Evolutionary conservation across 2,113 vertebrate species (phyloP).

Genomic region (Coreoperca whiteheadi): DNA sequence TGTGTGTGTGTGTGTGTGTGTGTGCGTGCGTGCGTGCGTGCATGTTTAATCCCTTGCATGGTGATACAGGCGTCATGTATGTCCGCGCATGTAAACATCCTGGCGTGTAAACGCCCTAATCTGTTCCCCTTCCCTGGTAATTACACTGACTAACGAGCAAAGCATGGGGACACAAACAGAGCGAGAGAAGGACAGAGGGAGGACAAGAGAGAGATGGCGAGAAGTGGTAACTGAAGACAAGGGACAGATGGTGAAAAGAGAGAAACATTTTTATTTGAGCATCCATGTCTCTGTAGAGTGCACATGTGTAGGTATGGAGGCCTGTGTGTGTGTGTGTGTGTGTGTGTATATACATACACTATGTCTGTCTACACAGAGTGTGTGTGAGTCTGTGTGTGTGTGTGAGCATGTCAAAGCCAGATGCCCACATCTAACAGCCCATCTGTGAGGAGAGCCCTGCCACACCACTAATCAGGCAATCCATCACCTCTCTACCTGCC

Average conservation of each 20-base stretch:
- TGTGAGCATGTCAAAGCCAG: conserved; percentile 68
- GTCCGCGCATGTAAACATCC: conserved; percentile 77
- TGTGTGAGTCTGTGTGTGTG: conserved; percentile 16
- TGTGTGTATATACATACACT: background rate
- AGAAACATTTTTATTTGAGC: conserved; percentile 49
- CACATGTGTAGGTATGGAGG: conserved; percentile 18
- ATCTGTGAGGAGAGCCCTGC: conserved; percentile 82
- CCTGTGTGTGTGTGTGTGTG: background rate
- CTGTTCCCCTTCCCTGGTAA: conserved; percentile 77
- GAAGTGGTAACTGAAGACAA: conserved; percentile 34
- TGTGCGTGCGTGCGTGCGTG: background rate
- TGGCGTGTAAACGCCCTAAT: conserved; percentile 72
- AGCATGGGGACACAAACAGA: conserved; percentile 42
- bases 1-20: background rate
- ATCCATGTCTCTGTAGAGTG: conserved; percentile 21
- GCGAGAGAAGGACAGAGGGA: conserved; percentile 4
- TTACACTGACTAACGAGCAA: conserved; percentile 80
- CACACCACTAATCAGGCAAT: conserved; percentile 84
- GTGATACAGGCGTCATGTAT: conserved; percentile 54
- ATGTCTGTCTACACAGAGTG: background rate
- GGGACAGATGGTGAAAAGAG: conserved; percentile 57
- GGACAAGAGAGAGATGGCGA: background rate
- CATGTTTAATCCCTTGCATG: conserved; percentile 42
- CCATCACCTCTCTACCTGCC: conserved; percentile 82
- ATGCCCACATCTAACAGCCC: conserved; percentile 77